Base-by-base conservation (phyloP, 2,888 invertebrate genomes). In the Phyllotreta cruciferae region DNA sequence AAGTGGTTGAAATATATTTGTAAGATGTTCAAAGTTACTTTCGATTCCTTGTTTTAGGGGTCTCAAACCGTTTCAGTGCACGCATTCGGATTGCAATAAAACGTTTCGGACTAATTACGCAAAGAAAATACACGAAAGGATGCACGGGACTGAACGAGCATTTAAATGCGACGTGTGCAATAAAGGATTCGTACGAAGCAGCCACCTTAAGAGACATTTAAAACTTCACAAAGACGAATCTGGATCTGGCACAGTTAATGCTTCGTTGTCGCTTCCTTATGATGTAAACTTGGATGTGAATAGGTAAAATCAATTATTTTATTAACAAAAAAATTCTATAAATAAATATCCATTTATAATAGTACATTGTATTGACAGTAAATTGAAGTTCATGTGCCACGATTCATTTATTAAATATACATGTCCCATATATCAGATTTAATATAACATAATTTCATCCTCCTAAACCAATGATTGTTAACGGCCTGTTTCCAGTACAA, bases 181-280 rank as follows among this genome's bases (percentile, higher is more conserved):
- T 36, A 68, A 68, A 14, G 68, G 64, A 8, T 68, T 68, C 38
- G 64, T 68, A 10, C 60, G 68, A 41, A 57, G 64, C 1, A 68
- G 68, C 36, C 68, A 68, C 47, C 37, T 68, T 5, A 68, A 66
- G 35, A 66, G 68, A 36, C 68, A 68, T 44, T 35, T 64, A 37
- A 53, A 64, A 58, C 62, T 57, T 10, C 68, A 68, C 37, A 63
- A 56, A 53, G 50, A 49, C 3, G 4, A 52, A 13, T 37, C 52
- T 13, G 38, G 38, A 11, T 11, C 52, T 7, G 24, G 1, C 4
- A 4, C 24, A 24, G 24, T 24, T 24, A 24, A 24, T 24, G 24
- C 24, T 24, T 24, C 24, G 4, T 24, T 24, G 24, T 24, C 24
- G 24, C 24, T 24, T 24, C 24, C 24, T 3, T 24, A 24, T 4